These are phyloP conservation scores for Phrynocephalus forsythii DNA, from an alignment of 2,797 vertebrate species.

Conservation along the genomic window DNA sequence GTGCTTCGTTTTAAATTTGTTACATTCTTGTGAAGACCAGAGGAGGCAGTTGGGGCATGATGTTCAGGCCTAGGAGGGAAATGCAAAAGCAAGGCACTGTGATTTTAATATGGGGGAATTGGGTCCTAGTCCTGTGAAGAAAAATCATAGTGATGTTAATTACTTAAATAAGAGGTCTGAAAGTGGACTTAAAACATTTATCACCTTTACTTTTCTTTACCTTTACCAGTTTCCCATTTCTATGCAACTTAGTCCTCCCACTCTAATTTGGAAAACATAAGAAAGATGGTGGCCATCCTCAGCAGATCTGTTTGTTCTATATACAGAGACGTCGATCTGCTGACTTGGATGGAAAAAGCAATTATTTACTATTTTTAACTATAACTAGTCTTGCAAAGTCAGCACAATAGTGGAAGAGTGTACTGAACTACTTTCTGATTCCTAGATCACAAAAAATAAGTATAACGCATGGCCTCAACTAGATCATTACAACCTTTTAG, in stretches of 20 bases:
- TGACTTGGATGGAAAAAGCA: constrained; percentile 27
- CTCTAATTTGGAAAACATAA: constrained; percentile 2
- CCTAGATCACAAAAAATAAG: constrained; percentile 20
- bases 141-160: no score
- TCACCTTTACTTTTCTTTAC: no score
- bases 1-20: no score
- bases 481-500: constrained; percentile 11
- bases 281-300: not conserved
- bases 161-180: no score
- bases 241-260: not conserved
- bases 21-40: no score
- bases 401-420: constrained; percentile 6
- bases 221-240: not conserved
- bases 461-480: constrained; percentile 14
- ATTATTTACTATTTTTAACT: constrained; percentile 41
- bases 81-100: no score
- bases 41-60: no score
- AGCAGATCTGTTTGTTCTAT: constrained; percentile 6
- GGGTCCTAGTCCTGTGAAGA: no score
- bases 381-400: constrained; percentile 18
- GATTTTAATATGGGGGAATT: no score
- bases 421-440: constrained; percentile 18
- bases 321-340: not conserved
- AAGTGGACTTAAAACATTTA: no score
- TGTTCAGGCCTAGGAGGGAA: no score